Base-by-base conservation (phyloP, 2,797 vertebrate genomes). In the Esox masquinongy region DNA sequence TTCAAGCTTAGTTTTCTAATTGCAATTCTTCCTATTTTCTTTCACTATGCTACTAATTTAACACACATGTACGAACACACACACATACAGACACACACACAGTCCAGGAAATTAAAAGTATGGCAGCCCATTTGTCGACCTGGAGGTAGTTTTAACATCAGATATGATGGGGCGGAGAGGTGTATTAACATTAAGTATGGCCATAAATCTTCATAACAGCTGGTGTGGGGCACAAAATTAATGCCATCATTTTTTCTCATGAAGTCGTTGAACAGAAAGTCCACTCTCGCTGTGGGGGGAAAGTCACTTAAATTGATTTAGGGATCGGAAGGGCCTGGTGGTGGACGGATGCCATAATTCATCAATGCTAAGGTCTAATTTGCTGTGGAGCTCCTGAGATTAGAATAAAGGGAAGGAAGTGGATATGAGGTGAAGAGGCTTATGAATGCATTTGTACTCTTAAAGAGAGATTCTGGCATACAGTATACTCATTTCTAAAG, bases 121-220 rank as follows among this genome's bases (percentile, higher is more conserved):
- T 81, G 83, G 66, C 72, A 74, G 69, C 77, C 59, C 49, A 77
- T 5, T 51, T 80, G 70, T 59, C 83, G 83, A 88, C 88, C 83
- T 76, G 39, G 76, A 64, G 56, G 81, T 59, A 77, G 77, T 81
- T 81, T 77, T 75, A 69, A 78, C 68, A 69, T 82, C 71, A 9
- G 81, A 84, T 84, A 70, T 68, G 75, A 74, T 14, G 24, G 74
- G 77, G 74, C 19, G n/a, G 14, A 81, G 80, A 73, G 80, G 81
- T 82, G 56, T 82, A 90, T 90, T 90, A 88, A 84, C 84, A 83
- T 84, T 86, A 88, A 90, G 83, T 75, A 85, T 2, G 16, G 74
- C 71, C 79, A 92, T 93, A 86, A 90, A 92, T 93, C 92, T 88
- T 92, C 77, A 86, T 90, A 90, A 86, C 88, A 88, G 86, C 87